A percentile compares a stretch with the other conserved stretches of the same genome.
Conservation (phyloP, 2,797 vertebrate genomes). For the Scleropages formosus region DNA sequence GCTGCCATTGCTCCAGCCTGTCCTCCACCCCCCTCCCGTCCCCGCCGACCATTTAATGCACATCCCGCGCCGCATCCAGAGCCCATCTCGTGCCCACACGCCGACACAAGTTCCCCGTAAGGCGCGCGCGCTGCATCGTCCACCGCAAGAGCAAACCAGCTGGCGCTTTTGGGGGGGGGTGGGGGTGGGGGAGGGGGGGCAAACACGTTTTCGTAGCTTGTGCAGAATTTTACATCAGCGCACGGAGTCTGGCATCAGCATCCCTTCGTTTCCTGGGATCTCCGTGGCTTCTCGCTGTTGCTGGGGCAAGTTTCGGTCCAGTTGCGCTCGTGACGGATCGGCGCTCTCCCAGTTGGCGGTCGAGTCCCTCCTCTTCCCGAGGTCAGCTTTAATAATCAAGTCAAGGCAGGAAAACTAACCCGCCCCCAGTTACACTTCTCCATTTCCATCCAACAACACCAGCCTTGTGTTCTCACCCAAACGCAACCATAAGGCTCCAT, state of each 20-base stretch:
- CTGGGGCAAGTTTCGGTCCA: too few relatives aligned
- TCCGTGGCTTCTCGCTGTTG: neutral
- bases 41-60: constrained; percentile 49
- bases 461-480: constrained; percentile 65
- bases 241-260: neutral
- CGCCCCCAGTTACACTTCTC: neutral
- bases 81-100: constrained; percentile 43
- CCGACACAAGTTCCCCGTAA: constrained; percentile 46
- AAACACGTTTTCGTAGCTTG: neutral
- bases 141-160: constrained; percentile 7
- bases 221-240: constrained; percentile 22
- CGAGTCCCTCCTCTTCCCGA: too few relatives aligned
- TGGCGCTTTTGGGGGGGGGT: constrained; percentile 16
- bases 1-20: constrained; percentile 52
- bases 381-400: too few relatives aligned
- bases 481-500: constrained; percentile 80
- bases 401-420: constrained; percentile 26
- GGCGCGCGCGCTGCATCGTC: constrained; percentile 12
- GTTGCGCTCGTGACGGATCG: too few relatives aligned
- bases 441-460: constrained; percentile 51
- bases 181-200: too few relatives aligned
- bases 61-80: constrained; percentile 46
- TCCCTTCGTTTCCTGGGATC: neutral
- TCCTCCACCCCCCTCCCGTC: constrained; percentile 36
- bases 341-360: neutral